phyloP scores from a whole-genome alignment of 2,888 invertebrate genomes.

The Cremastinae sp. region DNA sequence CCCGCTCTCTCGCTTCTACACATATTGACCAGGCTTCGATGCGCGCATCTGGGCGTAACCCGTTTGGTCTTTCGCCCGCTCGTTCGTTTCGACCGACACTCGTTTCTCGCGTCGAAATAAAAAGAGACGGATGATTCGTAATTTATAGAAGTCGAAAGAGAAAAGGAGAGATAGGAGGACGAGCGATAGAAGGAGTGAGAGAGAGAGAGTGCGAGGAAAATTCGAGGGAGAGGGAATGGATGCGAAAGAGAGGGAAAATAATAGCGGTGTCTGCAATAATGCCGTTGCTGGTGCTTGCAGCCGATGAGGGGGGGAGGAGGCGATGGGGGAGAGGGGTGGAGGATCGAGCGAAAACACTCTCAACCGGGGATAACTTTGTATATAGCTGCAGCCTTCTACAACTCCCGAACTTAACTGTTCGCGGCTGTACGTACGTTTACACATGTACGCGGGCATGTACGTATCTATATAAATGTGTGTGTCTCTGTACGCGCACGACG shows the following conservation, averaged over 20 bases:
- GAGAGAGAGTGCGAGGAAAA: constrained; percentile 41
- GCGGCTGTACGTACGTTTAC: constrained; percentile 10
- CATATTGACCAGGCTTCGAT: constrained; percentile 80
- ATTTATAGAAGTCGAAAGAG: constrained; percentile 37
- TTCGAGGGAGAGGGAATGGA: constrained; percentile 39
- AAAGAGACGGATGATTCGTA: constrained; percentile 58
- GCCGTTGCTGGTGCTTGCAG: constrained; percentile 53
- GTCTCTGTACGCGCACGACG: constrained; percentile 27
- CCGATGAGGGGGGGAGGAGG: constrained; percentile 52
- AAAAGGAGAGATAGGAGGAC: constrained; percentile 51
- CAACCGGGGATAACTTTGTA: constrained; percentile 50
- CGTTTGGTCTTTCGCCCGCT: constrained; percentile 73
- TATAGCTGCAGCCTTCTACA: constrained; percentile 42
- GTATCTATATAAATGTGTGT: not conserved
- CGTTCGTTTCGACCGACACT: constrained; percentile 62
- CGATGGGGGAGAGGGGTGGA: constrained; percentile 52
- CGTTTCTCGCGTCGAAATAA: constrained; percentile 60
- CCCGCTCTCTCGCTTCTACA: constrained; percentile 38
- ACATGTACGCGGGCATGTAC: constrained; percentile 11
- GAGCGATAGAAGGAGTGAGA: constrained; percentile 62
- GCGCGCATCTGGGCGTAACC: constrained; percentile 81
- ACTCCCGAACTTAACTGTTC: constrained; percentile 52
- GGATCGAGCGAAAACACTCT: constrained; percentile 55
- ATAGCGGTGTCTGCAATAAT: constrained; percentile 51
- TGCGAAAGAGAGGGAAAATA: constrained; percentile 52